A percentile compares a stretch with the other conserved stretches of the same genome.
These are phyloP conservation scores for Hypotaenidia philippensis DNA, from an alignment of 2,797 vertebrate genomes.

Conservation along the genomic window DNA sequence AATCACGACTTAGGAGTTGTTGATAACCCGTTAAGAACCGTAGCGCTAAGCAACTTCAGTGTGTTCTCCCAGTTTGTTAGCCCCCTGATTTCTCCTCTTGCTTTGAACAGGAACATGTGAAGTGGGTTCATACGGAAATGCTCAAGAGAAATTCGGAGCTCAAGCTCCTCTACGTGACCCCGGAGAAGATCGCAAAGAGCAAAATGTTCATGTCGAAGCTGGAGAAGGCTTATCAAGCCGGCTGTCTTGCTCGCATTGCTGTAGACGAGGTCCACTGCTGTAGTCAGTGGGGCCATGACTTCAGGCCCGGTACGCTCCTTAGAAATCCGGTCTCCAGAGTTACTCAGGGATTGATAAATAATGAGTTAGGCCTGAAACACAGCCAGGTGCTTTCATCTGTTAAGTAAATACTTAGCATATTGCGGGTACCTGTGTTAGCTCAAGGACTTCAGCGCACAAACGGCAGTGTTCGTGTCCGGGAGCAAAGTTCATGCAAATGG, in stretches of 20 bases:
- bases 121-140: constrained; percentile 89
- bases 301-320: constrained; percentile 89
- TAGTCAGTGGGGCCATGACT: constrained; percentile 99
- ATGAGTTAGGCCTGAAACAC: not conserved
- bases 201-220: constrained; percentile 96
- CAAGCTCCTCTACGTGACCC: constrained; percentile 96
- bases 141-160: constrained; percentile 81
- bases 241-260: constrained; percentile 87
- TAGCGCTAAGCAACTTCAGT: not conserved
- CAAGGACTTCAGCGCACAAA: not conserved
- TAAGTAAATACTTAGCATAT: not conserved
- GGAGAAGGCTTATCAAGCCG: constrained; percentile 92
- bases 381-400: not conserved
- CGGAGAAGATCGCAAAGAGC: constrained; percentile 97
- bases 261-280: constrained; percentile 98
- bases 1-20: not conserved
- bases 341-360: not conserved
- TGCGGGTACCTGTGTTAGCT: not conserved
- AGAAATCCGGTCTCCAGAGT: not conserved
- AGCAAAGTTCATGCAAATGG: not conserved
- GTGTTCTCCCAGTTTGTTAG: not conserved
- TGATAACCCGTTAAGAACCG: not conserved
- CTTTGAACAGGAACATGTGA: constrained; percentile 87
- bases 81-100: not conserved
- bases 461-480: not conserved